A percentile compares a stretch with the other conserved stretches of the same genome.
Conservation (phyloP, 2,113 vertebrate genomes). For the Paedocypris sp. region DNA sequence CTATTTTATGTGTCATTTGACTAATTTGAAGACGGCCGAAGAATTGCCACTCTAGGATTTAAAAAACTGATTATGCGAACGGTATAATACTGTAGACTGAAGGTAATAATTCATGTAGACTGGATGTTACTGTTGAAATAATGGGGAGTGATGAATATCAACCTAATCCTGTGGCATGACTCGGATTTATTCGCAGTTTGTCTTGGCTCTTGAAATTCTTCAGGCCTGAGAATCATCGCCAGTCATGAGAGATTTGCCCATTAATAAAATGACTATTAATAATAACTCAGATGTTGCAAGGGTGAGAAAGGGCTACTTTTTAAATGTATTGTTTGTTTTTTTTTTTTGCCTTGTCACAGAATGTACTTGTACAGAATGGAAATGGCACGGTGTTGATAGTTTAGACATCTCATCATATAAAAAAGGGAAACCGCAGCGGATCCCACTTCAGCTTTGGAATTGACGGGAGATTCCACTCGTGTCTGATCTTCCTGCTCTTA, state of each 20-base stretch:
- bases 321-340: background rate
- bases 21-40: too few relatives aligned
- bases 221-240: conserved; percentile 45
- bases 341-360: conserved; percentile 1
- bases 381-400: background rate
- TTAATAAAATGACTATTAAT: background rate
- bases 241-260: background rate
- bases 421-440: background rate
- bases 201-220: conserved; percentile 45
- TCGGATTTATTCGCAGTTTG: conserved; percentile 55
- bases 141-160: conserved; percentile 42
- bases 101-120: conserved; percentile 48
- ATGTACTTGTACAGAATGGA: too few relatives aligned
- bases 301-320: background rate
- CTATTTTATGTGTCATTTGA: too few relatives aligned
- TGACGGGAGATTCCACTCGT: background rate
- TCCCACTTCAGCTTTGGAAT: background rate
- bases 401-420: conserved; percentile 2
- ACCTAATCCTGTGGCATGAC: conserved; percentile 53
- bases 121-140: conserved; percentile 40
- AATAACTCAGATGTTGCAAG: background rate
- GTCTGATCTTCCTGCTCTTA: background rate
- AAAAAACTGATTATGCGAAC: too few relatives aligned
- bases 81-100: conserved; percentile 58
- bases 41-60: too few relatives aligned